phyloP scores from a whole-genome alignment of 2,888 invertebrate genomes.

The Perdita meconis region DNA sequence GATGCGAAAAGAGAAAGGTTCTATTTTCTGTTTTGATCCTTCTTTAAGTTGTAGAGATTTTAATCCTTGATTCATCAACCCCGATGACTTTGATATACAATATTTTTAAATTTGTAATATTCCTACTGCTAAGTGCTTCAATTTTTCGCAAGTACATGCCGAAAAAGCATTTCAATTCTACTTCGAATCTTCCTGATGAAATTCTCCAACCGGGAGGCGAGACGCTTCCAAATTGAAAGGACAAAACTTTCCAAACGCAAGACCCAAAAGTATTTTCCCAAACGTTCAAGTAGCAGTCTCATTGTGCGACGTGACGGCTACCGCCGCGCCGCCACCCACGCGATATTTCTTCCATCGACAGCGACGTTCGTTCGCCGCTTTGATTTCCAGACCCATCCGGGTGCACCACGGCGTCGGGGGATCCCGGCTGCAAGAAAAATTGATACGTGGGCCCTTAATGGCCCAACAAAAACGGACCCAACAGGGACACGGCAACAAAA shows the following conservation, averaged over 20 bases:
- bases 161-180: no score
- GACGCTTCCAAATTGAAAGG: neutral
- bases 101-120: no score
- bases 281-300: slow-evolving; percentile 3
- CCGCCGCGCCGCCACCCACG: slow-evolving; percentile 24
- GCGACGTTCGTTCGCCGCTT: slow-evolving; percentile 3
- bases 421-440: slow-evolving; percentile 77
- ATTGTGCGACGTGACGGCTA: slow-evolving; percentile 10
- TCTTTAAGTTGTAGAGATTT: no score
- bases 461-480: slow-evolving; percentile 79
- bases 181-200: no score
- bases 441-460: slow-evolving; percentile 82
- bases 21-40: no score
- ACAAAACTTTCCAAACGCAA: neutral
- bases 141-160: no score
- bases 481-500: slow-evolving; percentile 81
- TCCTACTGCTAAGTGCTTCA: no score
- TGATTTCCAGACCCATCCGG: slow-evolving; percentile 43
- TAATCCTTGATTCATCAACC: no score
- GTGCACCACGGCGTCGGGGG: slow-evolving; percentile 55
- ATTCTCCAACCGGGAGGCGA: neutral
- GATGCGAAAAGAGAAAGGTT: no score
- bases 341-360: slow-evolving; percentile 29
- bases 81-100: no score
- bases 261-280: neutral